Conservation (phyloP, 2,888 invertebrate genomes). For the Meta bourneti region DNA sequence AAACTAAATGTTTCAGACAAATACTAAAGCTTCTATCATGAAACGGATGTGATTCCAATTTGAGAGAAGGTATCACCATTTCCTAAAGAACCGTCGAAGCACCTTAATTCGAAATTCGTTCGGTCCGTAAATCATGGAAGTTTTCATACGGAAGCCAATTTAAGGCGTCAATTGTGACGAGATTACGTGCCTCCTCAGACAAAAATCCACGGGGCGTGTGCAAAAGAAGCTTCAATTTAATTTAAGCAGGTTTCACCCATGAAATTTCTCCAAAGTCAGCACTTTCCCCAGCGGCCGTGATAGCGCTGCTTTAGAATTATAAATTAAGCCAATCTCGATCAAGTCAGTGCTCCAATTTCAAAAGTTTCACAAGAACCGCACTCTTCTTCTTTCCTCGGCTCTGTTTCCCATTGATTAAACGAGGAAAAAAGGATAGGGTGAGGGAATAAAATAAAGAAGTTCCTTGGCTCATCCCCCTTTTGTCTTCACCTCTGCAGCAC, state of each 20-base stretch:
- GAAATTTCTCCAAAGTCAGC: neutral
- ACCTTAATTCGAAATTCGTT: neutral
- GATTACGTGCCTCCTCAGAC: neutral
- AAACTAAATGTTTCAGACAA: no score
- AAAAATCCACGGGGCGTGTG: neutral
- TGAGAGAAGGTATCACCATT: neutral
- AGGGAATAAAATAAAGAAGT: slow-evolving; percentile 28
- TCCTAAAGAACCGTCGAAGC: neutral
- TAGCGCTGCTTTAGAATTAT: slow-evolving; percentile 51
- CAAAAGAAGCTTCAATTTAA: slow-evolving; percentile 38
- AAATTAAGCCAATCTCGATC: slow-evolving; percentile 63
- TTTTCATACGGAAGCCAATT: neutral
- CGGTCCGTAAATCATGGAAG: neutral
- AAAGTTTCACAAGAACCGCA: slow-evolving; percentile 48
- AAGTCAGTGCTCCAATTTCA: slow-evolving; percentile 49
- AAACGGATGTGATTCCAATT: no score
- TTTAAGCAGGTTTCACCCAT: slow-evolving; percentile 24
- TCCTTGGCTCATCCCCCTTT: slow-evolving; percentile 14
- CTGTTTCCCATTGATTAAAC: slow-evolving; percentile 61
- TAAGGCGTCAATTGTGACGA: neutral
- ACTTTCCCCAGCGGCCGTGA: slow-evolving; percentile 37
- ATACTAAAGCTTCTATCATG: no score
- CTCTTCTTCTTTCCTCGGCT: slow-evolving; percentile 14
- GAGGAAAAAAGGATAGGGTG: slow-evolving; percentile 8
- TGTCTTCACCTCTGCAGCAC: slow-evolving; percentile 61